Percentiles rank a stretch among this genome's conserved stretches.
phyloP scores from a whole-genome alignment of 2,797 vertebrate genomes.

The Crenuchus spilurus region DNA sequence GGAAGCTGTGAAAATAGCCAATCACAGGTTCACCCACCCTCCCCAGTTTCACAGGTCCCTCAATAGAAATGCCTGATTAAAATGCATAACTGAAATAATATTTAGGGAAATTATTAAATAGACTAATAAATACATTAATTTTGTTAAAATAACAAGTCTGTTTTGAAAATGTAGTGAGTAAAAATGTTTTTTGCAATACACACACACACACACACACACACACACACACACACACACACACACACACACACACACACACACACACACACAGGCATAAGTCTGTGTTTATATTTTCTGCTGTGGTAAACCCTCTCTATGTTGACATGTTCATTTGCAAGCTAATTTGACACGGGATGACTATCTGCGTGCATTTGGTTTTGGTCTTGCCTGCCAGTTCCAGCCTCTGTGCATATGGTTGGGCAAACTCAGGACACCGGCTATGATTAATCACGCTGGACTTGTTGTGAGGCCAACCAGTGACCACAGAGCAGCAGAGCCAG shows the following conservation, averaged over 20 bases:
- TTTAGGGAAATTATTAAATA: no score
- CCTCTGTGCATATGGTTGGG: neutral
- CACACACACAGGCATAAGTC: constrained; percentile 32
- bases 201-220: neutral
- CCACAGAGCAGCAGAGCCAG: no score
- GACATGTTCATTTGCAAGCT: neutral
- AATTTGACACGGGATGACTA: constrained; percentile 10
- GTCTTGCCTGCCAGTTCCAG: neutral
- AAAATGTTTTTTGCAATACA: no score
- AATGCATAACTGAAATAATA: no score
- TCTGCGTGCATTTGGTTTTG: constrained; percentile 7
- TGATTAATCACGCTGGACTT: constrained; percentile 11
- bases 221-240: neutral
- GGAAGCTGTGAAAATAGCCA: no score
- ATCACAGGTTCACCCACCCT: no score
- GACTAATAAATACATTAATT: no score
- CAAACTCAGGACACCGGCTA: neutral
- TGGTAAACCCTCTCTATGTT: no score
- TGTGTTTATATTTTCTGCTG: constrained; percentile 6
- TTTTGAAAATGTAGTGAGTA: no score
- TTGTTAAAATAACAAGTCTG: no score
- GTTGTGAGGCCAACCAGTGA: neutral
- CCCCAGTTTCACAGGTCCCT: no score
- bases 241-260: neutral
- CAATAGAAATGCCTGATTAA: no score